These are phyloP conservation scores for Melanchra persicariae DNA, from an alignment of 2,888 invertebrate species.

Conservation along the genomic window DNA sequence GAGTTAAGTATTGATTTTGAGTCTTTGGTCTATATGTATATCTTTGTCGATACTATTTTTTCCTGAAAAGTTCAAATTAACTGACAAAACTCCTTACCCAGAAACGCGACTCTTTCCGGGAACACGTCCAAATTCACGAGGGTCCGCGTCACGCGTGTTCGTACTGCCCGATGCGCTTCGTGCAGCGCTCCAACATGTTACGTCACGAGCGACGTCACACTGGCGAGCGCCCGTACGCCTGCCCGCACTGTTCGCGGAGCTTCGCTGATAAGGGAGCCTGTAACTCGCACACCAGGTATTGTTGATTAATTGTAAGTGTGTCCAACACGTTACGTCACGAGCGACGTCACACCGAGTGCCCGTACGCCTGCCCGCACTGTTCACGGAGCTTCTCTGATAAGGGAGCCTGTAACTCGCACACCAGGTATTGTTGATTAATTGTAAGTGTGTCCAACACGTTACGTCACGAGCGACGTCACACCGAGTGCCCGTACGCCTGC, in stretches of 20 bases:
- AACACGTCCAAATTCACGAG: slow-evolving; percentile 91
- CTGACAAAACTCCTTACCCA: slow-evolving; percentile 60
- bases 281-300: slow-evolving; percentile 86
- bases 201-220: slow-evolving; percentile 91
- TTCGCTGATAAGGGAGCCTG: slow-evolving; percentile 91
- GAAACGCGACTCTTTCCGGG: slow-evolving; percentile 91
- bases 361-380: slow-evolving; percentile 90
- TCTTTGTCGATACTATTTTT: no score
- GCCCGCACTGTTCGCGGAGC: slow-evolving; percentile 87
- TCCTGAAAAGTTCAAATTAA: slow-evolving; percentile 22
- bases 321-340: slow-evolving; percentile 91
- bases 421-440: slow-evolving; percentile 81
- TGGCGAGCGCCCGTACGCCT: slow-evolving; percentile 90
- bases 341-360: slow-evolving; percentile 90
- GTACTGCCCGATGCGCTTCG: slow-evolving; percentile 91
- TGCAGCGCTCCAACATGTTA: slow-evolving; percentile 91
- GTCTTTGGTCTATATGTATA: no score
- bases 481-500: slow-evolving; percentile 90
- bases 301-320: no score
- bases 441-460: slow-evolving; percentile 91
- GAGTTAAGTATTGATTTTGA: no score
- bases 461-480: slow-evolving; percentile 90
- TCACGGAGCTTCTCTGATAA: slow-evolving; percentile 90
- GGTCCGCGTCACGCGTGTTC: slow-evolving; percentile 91
- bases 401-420: slow-evolving; percentile 90